These are phyloP conservation scores for Acronicta alni DNA, from an alignment of 2,888 invertebrate genomes.

Conservation along the genomic window DNA sequence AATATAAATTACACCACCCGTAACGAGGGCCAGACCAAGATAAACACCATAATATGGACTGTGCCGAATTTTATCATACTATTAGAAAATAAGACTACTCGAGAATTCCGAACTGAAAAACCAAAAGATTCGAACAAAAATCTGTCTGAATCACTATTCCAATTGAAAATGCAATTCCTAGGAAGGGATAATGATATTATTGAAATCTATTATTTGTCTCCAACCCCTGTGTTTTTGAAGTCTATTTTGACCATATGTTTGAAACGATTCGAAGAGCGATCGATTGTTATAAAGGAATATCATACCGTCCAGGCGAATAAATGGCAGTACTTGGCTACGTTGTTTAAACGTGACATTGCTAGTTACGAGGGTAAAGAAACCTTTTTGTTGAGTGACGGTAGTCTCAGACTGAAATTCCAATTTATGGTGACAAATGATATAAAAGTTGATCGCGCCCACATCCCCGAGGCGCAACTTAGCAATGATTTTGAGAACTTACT, in stretches of 20 bases:
- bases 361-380: slow-evolving; percentile 75
- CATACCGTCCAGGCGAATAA: slow-evolving; percentile 82
- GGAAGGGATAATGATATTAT: slow-evolving; percentile 82
- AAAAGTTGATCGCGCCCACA: slow-evolving; percentile 71
- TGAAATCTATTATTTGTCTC: slow-evolving; percentile 81
- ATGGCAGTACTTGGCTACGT: slow-evolving; percentile 83
- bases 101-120: slow-evolving; percentile 79
- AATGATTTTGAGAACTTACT: slow-evolving; percentile 81
- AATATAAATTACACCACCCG: slow-evolving; percentile 76
- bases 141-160: slow-evolving; percentile 70
- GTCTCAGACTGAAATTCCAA: slow-evolving; percentile 79
- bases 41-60: slow-evolving; percentile 82
- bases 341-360: slow-evolving; percentile 79
- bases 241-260: slow-evolving; percentile 79
- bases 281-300: slow-evolving; percentile 81
- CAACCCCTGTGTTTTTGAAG: slow-evolving; percentile 79
- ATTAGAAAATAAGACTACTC: slow-evolving; percentile 73
- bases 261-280: slow-evolving; percentile 82
- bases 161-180: slow-evolving; percentile 82
- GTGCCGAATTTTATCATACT: slow-evolving; percentile 77
- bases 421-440: slow-evolving; percentile 83
- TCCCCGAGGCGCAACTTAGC: slow-evolving; percentile 77
- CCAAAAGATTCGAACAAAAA: slow-evolving; percentile 65
- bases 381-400: slow-evolving; percentile 79
- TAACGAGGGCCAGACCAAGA: slow-evolving; percentile 81